Conservation (phyloP, 2,888 invertebrate species). For the Amorpha juglandis region DNA sequence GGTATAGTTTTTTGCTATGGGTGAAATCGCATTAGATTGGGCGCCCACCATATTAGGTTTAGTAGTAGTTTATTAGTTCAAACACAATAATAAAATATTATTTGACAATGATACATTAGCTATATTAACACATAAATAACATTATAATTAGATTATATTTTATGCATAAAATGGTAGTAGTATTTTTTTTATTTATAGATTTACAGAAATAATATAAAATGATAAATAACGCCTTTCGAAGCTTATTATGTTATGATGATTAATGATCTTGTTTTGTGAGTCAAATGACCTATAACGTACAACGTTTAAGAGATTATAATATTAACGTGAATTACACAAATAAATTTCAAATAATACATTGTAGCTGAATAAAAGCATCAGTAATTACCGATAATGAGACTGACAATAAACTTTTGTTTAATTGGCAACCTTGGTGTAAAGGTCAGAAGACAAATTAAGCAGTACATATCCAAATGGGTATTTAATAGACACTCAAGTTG, state of each 20-base stretch:
- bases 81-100: no score
- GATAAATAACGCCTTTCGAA: neutral
- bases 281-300: constrained; percentile 1
- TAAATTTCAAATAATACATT: neutral
- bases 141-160: no score
- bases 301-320: neutral
- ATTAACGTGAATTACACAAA: neutral
- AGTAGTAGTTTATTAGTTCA: no score
- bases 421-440: constrained; percentile 19
- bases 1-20: no score
- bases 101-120: no score
- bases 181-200: no score
- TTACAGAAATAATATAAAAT: no score
- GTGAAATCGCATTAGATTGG: no score
- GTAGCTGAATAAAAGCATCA: neutral
- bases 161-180: no score
- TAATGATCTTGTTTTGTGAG: constrained; percentile 2
- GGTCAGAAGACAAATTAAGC: constrained; percentile 25
- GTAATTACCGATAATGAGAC: constrained; percentile 39
- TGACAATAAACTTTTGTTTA: constrained; percentile 21
- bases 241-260: constrained; percentile 1
- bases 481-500: constrained; percentile 20
- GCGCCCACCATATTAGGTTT: no score
- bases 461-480: constrained; percentile 14
- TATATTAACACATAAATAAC: no score